Conservation (phyloP, 2,888 invertebrate genomes). For the Tachina fera region DNA sequence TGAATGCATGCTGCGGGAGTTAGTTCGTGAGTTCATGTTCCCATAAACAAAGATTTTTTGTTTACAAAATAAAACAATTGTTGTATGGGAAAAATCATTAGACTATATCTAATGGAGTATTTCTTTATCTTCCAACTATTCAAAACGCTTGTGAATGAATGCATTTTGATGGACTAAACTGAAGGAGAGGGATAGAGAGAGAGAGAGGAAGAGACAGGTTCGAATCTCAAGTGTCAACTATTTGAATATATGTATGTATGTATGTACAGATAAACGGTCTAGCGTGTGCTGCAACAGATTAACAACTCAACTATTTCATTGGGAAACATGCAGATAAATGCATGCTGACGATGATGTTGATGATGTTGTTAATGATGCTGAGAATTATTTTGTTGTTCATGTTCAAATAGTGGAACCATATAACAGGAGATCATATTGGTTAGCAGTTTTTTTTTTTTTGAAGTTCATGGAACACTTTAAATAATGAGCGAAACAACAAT, state of each 20-base stretch:
- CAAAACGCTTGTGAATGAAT: slow-evolving; percentile 13
- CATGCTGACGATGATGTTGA: slow-evolving; percentile 26
- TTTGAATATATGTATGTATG: slow-evolving; percentile 18
- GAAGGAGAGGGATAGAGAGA: background rate
- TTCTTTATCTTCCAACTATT: slow-evolving; percentile 3
- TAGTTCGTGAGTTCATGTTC: slow-evolving; percentile 70
- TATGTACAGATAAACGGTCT: slow-evolving; percentile 1
- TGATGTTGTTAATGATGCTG: slow-evolving; percentile 55
- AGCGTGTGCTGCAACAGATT: slow-evolving; percentile 48
- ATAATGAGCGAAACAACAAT: background rate
- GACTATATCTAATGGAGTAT: slow-evolving; percentile 56
- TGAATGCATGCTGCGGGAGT: slow-evolving; percentile 66
- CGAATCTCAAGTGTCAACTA: slow-evolving; percentile 56
- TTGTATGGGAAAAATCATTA: slow-evolving; percentile 62
- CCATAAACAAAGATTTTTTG: slow-evolving; percentile 59
- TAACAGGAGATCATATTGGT: slow-evolving; percentile 58
- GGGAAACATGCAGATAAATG: slow-evolving; percentile 25
- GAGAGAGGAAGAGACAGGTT: background rate
- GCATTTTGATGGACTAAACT: slow-evolving; percentile 29
- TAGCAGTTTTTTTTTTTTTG: background rate
- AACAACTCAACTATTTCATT: slow-evolving; percentile 47
- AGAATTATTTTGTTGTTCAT: slow-evolving; percentile 48
- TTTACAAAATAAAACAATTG: slow-evolving; percentile 49
- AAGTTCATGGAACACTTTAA: slow-evolving; percentile 13
- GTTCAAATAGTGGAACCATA: slow-evolving; percentile 63